Evolutionary conservation across 2,888 invertebrate species (phyloP).

Genomic region (Campoplex capitator): DNA sequence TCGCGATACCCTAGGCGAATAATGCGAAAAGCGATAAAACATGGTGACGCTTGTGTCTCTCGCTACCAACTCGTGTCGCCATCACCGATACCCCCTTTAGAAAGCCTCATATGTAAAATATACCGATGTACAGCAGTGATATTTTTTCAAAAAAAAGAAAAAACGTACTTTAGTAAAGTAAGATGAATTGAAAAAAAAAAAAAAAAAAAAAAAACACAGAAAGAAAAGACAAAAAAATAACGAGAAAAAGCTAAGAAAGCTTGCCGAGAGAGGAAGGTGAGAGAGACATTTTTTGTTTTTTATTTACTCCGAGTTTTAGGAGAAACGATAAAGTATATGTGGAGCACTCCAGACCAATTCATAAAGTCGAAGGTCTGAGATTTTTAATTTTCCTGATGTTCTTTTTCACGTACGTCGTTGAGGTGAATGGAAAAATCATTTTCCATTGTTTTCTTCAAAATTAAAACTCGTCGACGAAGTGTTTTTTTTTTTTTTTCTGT

Average conservation of each 20-base stretch:
- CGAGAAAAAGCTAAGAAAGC: neutral
- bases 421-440: neutral
- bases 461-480: neutral
- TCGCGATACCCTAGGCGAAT: slow-evolving; percentile 12
- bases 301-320: slow-evolving; percentile 38
- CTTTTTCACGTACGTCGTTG: neutral
- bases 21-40: slow-evolving; percentile 5
- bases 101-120: slow-evolving; percentile 64
- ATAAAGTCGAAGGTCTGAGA: neutral
- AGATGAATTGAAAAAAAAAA: slow-evolving; percentile 56
- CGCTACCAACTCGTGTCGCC: slow-evolving; percentile 7
- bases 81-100: slow-evolving; percentile 25
- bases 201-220: neutral
- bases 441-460: neutral
- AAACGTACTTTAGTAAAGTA: slow-evolving; percentile 63
- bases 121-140: slow-evolving; percentile 68
- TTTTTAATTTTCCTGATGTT: slow-evolving; percentile 5
- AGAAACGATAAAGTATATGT: slow-evolving; percentile 33
- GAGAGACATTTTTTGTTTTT: slow-evolving; percentile 36
- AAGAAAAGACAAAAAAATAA: slow-evolving; percentile 7
- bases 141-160: slow-evolving; percentile 64
- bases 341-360: slow-evolving; percentile 11
- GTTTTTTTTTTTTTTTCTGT: neutral
- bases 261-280: slow-evolving; percentile 7
- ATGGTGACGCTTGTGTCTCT: slow-evolving; percentile 8